These are phyloP conservation scores for Lagodon rhomboides DNA, from an alignment of 2,797 vertebrate species.

Conservation along the genomic window DNA sequence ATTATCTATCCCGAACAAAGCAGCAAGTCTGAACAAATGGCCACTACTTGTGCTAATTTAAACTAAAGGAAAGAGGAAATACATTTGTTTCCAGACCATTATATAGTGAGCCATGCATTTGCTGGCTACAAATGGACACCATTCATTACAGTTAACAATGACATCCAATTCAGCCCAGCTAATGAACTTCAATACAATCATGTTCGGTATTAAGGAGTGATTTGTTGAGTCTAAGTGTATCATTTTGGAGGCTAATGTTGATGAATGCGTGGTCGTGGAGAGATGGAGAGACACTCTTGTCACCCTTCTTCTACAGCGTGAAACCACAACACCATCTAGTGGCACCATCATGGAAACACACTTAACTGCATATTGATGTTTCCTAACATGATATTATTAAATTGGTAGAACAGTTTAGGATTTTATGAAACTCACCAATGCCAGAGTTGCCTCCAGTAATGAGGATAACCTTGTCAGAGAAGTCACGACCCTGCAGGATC, in stretches of 20 bases:
- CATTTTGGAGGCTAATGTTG: constrained; percentile 82
- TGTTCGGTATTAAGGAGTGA: constrained; percentile 83
- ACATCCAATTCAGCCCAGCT: constrained; percentile 81
- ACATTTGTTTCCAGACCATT: constrained; percentile 82
- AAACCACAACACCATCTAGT: constrained; percentile 76
- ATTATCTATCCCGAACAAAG: constrained; percentile 73
- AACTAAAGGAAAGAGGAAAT: constrained; percentile 77
- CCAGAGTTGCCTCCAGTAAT: constrained; percentile 95
- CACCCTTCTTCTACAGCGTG: not conserved
- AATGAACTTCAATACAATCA: constrained; percentile 86
- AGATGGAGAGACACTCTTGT: constrained; percentile 39
- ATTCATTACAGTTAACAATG: constrained; percentile 87
- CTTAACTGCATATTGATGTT: not conserved
- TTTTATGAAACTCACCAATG: constrained; percentile 88
- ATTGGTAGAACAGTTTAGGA: not conserved
- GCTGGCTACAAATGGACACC: constrained; percentile 77
- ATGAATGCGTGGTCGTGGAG: constrained; percentile 75
- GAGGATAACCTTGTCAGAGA: constrained; percentile 92
- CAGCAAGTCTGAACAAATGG: constrained; percentile 73
- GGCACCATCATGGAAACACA: constrained; percentile 54
- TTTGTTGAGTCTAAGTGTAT: constrained; percentile 83
- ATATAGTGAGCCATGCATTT: constrained; percentile 80
- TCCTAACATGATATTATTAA: not conserved
- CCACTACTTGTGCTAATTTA: constrained; percentile 76
- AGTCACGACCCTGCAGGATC: constrained; percentile 93